A percentile compares a stretch with the other conserved stretches of the same genome.
These are phyloP conservation scores for Bungarus multicinctus DNA, from an alignment of 2,113 vertebrate genomes.

Conservation along the genomic window DNA sequence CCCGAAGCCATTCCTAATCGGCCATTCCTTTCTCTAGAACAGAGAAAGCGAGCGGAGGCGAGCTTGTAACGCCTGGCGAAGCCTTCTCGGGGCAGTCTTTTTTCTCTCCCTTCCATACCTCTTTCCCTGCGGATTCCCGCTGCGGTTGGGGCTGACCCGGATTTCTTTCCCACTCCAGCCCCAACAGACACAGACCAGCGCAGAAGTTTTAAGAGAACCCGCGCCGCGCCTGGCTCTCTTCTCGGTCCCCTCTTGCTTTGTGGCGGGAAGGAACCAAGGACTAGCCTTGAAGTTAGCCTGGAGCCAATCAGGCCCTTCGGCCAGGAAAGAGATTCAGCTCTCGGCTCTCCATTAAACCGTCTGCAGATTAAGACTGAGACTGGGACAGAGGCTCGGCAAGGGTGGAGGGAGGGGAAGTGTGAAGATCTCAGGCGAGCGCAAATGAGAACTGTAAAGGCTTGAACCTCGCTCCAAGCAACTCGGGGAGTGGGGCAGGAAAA, in stretches of 20 bases:
- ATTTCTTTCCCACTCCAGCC: not conserved
- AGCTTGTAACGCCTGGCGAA: not conserved
- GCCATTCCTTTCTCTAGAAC: too few relatives aligned
- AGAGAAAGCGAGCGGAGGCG: not conserved
- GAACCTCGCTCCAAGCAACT: not conserved
- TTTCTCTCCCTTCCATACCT: not conserved
- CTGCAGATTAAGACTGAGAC: not conserved
- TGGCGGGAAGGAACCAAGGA: not conserved
- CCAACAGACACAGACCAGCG: not conserved
- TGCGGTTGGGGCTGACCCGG: not conserved
- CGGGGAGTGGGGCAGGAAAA: too few relatives aligned
- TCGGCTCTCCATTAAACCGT: not conserved
- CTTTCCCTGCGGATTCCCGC: not conserved
- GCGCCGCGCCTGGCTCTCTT: not conserved
- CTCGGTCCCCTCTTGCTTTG: not conserved
- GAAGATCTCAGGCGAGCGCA: not conserved
- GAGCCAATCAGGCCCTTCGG: not conserved
- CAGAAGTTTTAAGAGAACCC: slow-evolving; percentile 9
- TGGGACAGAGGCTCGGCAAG: too few relatives aligned
- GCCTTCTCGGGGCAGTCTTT: not conserved
- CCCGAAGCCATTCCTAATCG: not conserved
- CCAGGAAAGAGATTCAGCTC: not conserved
- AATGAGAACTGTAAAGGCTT: not conserved
- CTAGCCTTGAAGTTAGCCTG: not conserved
- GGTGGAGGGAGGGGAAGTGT: not conserved